Base-by-base conservation (phyloP, 2,797 vertebrate species). In the Avahi laniger region DNA sequence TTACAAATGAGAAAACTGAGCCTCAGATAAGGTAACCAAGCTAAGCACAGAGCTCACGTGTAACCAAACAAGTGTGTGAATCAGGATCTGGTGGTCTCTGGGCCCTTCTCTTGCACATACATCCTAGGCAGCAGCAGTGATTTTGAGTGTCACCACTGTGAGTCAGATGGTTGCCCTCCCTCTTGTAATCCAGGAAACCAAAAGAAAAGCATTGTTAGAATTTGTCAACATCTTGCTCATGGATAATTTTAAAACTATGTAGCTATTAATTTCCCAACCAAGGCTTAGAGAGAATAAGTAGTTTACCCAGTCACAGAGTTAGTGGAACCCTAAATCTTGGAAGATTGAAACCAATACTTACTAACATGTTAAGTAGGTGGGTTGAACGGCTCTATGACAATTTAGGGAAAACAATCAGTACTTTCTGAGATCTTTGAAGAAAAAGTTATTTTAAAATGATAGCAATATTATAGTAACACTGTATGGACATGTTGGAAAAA, bases 1-100 rank as follows among this genome's bases (percentile, higher is more conserved):
- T 87, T 43, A 87, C 18, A 86, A 79, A 54, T 61, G 28, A 96
- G 83, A 73, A 91, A 93, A 86, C 15, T 43, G 59, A 86, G 83
- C 41, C 41, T 82, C 35, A 1, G 20, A 26, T 46, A 80, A 65
- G 52, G 20, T 28, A 20, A 63, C 38, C 14, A 79, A 59, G 3
- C 61, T n/a, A 63, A 86, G 17, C n/a, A 38, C 76, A 87, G 57
- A 83, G 46, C 41, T 75, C 4, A 0, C 57, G 10, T 14, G 14
- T 30, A 61, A 17, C 69, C 41, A 22, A 59, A n/a, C 54, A 82
- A 59, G 30, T 10, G 0, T 30, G 43, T 93, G 59, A 50, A 7
- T 12, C 41, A 11, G 83, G 13, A 9, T 80, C 33, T 30, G 4
- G 84, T 50, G 41, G 26, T 15, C 43, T 46, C 67, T 35, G 6